phyloP scores from a whole-genome alignment of 2,113 vertebrate genomes.

The Gila orcuttii region DNA sequence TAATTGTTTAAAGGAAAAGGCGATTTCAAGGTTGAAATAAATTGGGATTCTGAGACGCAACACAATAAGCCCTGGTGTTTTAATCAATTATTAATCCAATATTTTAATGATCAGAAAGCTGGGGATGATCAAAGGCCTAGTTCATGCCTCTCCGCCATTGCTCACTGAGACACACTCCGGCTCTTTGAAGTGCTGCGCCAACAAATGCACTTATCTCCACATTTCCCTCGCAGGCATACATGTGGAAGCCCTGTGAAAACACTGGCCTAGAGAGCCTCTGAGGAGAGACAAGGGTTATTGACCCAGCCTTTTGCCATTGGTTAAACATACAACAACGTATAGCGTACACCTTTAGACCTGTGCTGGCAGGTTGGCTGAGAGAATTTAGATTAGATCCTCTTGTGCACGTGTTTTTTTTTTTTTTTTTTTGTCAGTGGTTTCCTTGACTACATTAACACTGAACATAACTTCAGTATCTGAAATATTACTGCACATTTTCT shows the following conservation, averaged over 20 bases:
- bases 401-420: background rate
- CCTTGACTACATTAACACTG: background rate
- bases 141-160: constrained; percentile 74
- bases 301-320: constrained; percentile 56
- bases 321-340: constrained; percentile 26
- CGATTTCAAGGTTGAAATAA: constrained; percentile 65
- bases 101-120: constrained; percentile 81
- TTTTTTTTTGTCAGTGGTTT: background rate
- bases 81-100: constrained; percentile 91
- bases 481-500: constrained; percentile 16
- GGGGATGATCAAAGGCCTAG: constrained; percentile 83
- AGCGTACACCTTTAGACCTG: constrained; percentile 6
- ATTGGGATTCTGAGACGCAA: constrained; percentile 70
- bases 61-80: constrained; percentile 77
- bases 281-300: constrained; percentile 62
- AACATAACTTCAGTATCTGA: background rate
- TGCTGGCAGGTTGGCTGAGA: constrained; percentile 46
- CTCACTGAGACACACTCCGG: constrained; percentile 71
- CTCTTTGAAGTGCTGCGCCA: constrained; percentile 79
- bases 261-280: constrained; percentile 59
- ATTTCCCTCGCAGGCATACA: constrained; percentile 66
- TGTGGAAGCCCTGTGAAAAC: constrained; percentile 65
- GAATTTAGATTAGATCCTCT: background rate
- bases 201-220: constrained; percentile 77
- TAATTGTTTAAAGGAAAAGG: constrained; percentile 43